Base-by-base conservation (phyloP, 1,140 invertebrate species). In the Cydia amplana region DNA sequence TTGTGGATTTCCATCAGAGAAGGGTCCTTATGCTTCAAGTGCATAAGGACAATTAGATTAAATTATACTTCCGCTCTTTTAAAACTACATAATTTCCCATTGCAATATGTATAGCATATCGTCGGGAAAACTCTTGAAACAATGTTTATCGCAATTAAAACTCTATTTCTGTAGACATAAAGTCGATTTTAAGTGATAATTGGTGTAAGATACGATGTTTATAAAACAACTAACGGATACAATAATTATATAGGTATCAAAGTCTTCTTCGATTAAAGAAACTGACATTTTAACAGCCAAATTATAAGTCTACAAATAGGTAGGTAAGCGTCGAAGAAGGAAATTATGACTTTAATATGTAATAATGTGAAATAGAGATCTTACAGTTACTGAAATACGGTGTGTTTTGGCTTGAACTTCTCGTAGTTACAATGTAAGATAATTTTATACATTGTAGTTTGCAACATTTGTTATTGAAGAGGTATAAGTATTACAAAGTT, bases 271-370 rank as follows among this genome's bases (percentile, higher is more conserved):
- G 55, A 60, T 60, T 60, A 60, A 23, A 60, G 55, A 23, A 23
- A 60, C 55, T 60, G 55, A 60, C 55, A 60, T 23, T 23, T 60
- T 60, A 60, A 60, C 55, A 60, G 20, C 55, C 55, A 60, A 60
- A 60, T 60, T 60, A 60, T 10, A 60, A 23, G 20, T 23, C 55
- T 60, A 23, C 9, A 36, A 1, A 7, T 20, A n/a, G n/a, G n/a
- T n/a, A n/a, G n/a, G n/a, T n/a, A 23, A 60, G 4, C 9, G 20
- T 23, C 20, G 9, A 46, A 3, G 18, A 23, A 60, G 55, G 6
- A 60, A 60, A 60, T 60, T 60, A 60, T 23, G n/a, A 4, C 20
- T 60, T 12, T 6, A 51, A 9, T 18, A 51, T 7, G 12, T 49
- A 5, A 51, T n/a, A 6, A 51, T 51, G n/a, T 18, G 6, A 51